phyloP scores from a whole-genome alignment of 2,888 invertebrate species.

The Andrena camellia region DNA sequence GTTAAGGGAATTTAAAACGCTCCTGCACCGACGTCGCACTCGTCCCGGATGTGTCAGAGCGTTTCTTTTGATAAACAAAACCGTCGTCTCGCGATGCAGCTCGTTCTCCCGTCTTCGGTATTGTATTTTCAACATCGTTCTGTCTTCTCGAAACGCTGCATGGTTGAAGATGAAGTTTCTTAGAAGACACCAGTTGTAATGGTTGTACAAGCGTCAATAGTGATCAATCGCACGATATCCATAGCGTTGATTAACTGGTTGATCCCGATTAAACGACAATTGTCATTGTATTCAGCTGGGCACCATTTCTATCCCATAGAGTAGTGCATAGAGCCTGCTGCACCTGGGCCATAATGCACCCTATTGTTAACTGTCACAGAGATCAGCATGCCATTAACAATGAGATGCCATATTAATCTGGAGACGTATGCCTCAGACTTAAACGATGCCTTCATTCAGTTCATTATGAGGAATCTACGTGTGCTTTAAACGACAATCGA shows the following conservation, averaged over 20 bases:
- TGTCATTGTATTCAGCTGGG: conserved; percentile 12
- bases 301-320: conserved; percentile 19
- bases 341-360: conserved; percentile 36
- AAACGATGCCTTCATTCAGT: not conserved
- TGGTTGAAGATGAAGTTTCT: not conserved
- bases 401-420: conserved; percentile 28
- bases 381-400: conserved; percentile 12
- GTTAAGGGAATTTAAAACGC: conserved; percentile 57
- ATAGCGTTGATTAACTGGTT: conserved; percentile 7
- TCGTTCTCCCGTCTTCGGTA: not conserved
- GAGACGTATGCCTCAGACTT: conserved; percentile 24
- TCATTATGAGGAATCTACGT: not conserved
- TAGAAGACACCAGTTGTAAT: too few relatives aligned
- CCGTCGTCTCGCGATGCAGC: not conserved
- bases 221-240: not conserved
- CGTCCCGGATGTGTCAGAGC: conserved; percentile 38
- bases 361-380: conserved; percentile 48
- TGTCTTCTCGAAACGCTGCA: not conserved
- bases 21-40: conserved; percentile 26
- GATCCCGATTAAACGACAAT: conserved; percentile 16
- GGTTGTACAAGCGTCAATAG: not conserved
- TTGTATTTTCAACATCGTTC: too few relatives aligned
- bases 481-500: not conserved
- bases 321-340: conserved; percentile 31
- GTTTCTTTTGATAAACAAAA: conserved; percentile 33